These are phyloP conservation scores for Micoletzkya japonica DNA, from an alignment of 2,888 invertebrate genomes.

Conservation along the genomic window DNA sequence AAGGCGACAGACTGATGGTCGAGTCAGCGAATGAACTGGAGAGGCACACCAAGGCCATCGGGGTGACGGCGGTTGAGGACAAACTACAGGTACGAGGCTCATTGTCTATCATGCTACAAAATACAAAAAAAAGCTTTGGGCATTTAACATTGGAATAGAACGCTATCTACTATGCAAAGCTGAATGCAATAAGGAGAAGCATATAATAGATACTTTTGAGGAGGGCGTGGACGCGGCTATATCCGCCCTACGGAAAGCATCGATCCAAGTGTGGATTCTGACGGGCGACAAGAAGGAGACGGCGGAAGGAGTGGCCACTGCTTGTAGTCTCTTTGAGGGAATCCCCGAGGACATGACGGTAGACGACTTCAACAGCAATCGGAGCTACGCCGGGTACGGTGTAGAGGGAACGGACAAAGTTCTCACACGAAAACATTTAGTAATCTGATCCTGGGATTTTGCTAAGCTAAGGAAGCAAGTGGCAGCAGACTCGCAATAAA, in stretches of 20 bases:
- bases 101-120: no score
- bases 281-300: constrained; percentile 91
- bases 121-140: no score
- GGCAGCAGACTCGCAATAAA: neutral
- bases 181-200: neutral
- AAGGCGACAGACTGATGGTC: constrained; percentile 63
- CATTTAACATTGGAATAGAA: no score
- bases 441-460: neutral
- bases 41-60: constrained; percentile 76
- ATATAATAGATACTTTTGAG: neutral
- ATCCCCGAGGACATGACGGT: neutral
- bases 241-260: neutral
- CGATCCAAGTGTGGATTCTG: constrained; percentile 23
- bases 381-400: neutral
- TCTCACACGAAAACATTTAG: neutral
- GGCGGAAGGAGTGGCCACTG: constrained; percentile 91
- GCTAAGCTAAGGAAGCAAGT: neutral
- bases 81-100: constrained; percentile 62
- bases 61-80: constrained; percentile 71
- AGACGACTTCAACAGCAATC: neutral
- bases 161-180: no score
- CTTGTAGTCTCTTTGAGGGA: constrained; percentile 77
- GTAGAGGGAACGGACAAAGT: neutral
- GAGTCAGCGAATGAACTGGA: constrained; percentile 82
- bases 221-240: neutral